Conservation (phyloP, 1,140 invertebrate species). For the Globodera rostochiensis region DNA sequence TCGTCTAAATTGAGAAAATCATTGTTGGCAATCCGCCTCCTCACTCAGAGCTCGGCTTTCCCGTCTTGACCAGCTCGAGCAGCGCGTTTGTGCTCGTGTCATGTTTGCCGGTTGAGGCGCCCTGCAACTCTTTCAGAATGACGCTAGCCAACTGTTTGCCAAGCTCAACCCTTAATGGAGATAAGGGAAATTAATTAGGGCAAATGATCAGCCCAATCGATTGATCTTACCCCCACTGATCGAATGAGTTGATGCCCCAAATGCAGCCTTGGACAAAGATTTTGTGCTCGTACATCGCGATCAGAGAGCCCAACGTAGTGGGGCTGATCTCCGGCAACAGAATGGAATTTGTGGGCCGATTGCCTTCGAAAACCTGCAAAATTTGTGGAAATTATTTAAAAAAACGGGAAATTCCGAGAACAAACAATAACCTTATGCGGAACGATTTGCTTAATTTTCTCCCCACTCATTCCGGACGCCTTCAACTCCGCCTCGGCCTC, state of each 20-base stretch:
- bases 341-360: conserved; percentile 95
- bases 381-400: background rate
- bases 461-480: conserved; percentile 62
- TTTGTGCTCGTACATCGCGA: conserved; percentile 97
- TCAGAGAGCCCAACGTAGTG: conserved; percentile 89
- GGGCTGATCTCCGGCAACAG: conserved; percentile 89
- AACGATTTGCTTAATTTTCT: conserved; percentile 76
- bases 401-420: background rate
- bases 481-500: conserved; percentile 76
- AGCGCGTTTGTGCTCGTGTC: conserved; percentile 90
- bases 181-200: conserved; percentile 22
- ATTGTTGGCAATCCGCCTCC: background rate
- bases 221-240: conserved; percentile 89
- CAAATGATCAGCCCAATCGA: conserved; percentile 24
- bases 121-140: conserved; percentile 86
- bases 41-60: background rate
- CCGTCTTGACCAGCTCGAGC: conserved; percentile 84
- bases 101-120: conserved; percentile 73
- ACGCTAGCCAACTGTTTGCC: conserved; percentile 97
- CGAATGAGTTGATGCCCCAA: conserved; percentile 99
- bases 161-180: conserved; percentile 80
- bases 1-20: too few species aligned
- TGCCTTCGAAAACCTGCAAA: conserved; percentile 81
- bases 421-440: conserved; percentile 78
- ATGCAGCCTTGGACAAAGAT: conserved; percentile 97